Percentiles rank a stretch among this genome's conserved stretches.
These are phyloP conservation scores for Limenitis camilla DNA, from an alignment of 2,888 invertebrate genomes.

Conservation along the genomic window DNA sequence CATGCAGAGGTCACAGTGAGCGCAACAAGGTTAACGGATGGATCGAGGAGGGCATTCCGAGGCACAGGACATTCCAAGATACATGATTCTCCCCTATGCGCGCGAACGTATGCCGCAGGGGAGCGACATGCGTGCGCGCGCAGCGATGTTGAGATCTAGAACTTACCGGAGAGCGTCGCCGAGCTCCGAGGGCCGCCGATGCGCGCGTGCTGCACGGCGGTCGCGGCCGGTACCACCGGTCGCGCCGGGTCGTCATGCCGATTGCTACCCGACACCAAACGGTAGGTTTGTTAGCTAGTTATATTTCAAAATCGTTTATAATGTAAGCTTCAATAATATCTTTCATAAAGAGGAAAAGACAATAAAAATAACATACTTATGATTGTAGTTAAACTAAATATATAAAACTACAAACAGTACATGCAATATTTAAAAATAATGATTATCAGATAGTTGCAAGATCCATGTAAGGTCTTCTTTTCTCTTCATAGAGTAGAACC, in stretches of 20 bases:
- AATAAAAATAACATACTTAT: no score
- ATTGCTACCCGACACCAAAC: constrained; percentile 48
- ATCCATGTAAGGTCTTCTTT: neutral
- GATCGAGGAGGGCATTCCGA: constrained; percentile 76
- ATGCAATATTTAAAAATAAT: neutral
- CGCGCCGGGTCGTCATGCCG: constrained; percentile 38
- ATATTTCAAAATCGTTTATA: no score
- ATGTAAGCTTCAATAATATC: no score
- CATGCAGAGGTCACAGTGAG: constrained; percentile 67
- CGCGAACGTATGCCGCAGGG: constrained; percentile 52
- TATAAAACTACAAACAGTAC: neutral
- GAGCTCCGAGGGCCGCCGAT: constrained; percentile 18
- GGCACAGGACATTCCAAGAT: constrained; percentile 77
- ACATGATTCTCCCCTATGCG: constrained; percentile 74
- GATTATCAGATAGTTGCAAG: neutral
- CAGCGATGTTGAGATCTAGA: constrained; percentile 76
- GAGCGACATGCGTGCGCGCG: constrained; percentile 54
- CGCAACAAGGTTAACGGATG: constrained; percentile 61
- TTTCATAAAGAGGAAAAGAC: no score
- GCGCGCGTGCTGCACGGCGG: constrained; percentile 34
- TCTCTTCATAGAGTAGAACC: neutral
- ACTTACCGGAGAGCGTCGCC: constrained; percentile 57
- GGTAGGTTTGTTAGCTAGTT: constrained; percentile 13
- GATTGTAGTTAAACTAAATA: neutral
- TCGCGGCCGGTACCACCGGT: constrained; percentile 11